Evolutionary conservation across 2,888 invertebrate genomes (phyloP), one percentile per base, ranked within the genome.

Genomic region (Acanthopleura granulata): DNA sequence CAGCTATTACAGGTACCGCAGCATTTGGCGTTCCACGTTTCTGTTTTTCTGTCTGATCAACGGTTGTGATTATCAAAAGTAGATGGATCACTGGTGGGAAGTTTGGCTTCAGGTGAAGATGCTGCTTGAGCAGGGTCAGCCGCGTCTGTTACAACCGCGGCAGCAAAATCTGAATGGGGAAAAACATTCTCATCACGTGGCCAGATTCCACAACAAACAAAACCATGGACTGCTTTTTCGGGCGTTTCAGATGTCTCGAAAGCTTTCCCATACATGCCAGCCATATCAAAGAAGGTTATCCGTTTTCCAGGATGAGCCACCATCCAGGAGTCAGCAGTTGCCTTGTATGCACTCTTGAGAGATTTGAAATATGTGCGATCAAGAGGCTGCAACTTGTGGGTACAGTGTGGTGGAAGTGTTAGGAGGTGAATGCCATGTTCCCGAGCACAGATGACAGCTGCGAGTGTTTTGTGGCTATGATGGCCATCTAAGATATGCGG

Each of bases 401-500:
- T 90, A 86, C 79, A 89, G 73, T 76, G 89, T 25, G 89, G 88
- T 30, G 89, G 89, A 30, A 88, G 80, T 73, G 85, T 88, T 22
- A 90, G 69, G 30, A 91, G 81, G 18, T 87, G 80, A 30, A 88
- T 82, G 22, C 84, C 82, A 78, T 88, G 82, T 73, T 86, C 80
- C 75, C 87, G 81, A 22, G 86, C 87, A 74, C 75, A 85, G 62
- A 82, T 80, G 18, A 90, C 76, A 77, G 89, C 85, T 29, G 71
- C 74, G 40, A 83, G 69, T 4, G 81, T 82, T 51, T 83, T 86
- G 76, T 88, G 86, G 49, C 85, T 82, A 18, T 79, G 75, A 69
- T 90, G 89, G 16, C 89, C 89, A 81, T 90, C 89, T 18, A 90
- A 74, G 22, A 89, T 78, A 11, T 84, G 83, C 66, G 84, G 84